These are phyloP conservation scores for Orius laevigatus DNA, from an alignment of 1,140 invertebrate species.

Conservation along the genomic window DNA sequence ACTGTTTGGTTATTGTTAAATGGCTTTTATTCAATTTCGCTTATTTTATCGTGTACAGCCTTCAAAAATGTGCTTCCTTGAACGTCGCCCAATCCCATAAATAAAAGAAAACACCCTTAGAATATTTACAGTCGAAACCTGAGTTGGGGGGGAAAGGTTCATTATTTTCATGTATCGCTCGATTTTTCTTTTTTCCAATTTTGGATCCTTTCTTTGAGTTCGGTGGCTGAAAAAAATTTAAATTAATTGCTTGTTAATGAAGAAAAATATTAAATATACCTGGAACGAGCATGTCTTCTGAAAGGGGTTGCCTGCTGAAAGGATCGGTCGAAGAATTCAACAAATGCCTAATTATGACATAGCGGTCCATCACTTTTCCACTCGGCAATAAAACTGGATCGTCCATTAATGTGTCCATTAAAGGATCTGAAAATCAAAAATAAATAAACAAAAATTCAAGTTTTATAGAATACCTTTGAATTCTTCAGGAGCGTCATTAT, in stretches of 20 bases:
- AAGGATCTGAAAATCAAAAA: constrained; percentile 47
- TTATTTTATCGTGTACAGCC: no score
- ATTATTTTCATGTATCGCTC: background rate
- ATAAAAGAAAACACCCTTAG: no score
- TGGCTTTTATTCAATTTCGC: no score
- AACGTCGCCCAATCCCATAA: no score
- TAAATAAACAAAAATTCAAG: constrained; percentile 7
- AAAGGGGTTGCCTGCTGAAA: constrained; percentile 86
- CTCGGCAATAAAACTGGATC: constrained; percentile 89
- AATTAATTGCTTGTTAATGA: background rate
- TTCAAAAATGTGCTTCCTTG: no score
- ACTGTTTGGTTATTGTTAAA: no score
- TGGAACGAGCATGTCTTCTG: constrained; percentile 68
- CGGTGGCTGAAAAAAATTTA: constrained; percentile 36
- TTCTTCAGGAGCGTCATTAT: constrained; percentile 90
- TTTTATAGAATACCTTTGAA: constrained; percentile 47
- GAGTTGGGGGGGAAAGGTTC: background rate
- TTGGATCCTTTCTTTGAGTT: constrained; percentile 60
- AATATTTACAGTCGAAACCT: no score
- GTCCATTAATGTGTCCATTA: constrained; percentile 95
- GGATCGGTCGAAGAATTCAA: constrained; percentile 93
- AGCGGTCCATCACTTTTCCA: constrained; percentile 87
- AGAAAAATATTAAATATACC: constrained; percentile 31
- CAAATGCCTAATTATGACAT: constrained; percentile 84
- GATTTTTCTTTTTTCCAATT: constrained; percentile 54